Evolutionary conservation across 2,888 invertebrate species (phyloP).

Genomic region (Andrena chrysosceles): DNA sequence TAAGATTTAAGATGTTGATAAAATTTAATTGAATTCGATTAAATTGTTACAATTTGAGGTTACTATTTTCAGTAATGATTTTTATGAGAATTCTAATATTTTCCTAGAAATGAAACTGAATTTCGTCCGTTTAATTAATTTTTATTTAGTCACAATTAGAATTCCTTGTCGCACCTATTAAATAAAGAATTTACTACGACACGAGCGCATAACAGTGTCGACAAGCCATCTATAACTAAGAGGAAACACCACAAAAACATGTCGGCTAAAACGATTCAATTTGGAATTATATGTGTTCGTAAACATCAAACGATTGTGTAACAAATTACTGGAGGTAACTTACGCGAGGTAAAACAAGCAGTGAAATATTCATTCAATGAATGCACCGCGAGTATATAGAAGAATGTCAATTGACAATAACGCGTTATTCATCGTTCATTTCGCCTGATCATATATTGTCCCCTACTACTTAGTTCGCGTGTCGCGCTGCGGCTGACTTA

Average conservation of each 20-base stretch:
- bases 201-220: not conserved
- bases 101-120: too few species aligned
- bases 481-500: not conserved
- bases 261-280: not conserved
- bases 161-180: too few species aligned
- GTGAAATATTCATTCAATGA: constrained; percentile 3
- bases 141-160: too few species aligned
- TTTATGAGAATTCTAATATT: too few species aligned
- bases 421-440: constrained; percentile 60
- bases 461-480: constrained; percentile 64
- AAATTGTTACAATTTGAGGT: too few species aligned
- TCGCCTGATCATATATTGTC: constrained; percentile 48
- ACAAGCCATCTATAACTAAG: not conserved
- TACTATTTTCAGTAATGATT: too few species aligned
- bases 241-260: not conserved
- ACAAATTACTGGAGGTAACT: not conserved
- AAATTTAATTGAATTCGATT: too few species aligned
- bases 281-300: not conserved
- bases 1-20: too few species aligned
- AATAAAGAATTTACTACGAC: not conserved
- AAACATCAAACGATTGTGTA: not conserved
- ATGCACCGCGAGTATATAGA: not conserved
- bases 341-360: not conserved
- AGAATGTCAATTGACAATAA: constrained; percentile 46
- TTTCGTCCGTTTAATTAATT: too few species aligned